Percentiles rank a stretch among this genome's conserved stretches.
phyloP scores from a whole-genome alignment of 1,140 invertebrate genomes.

The Rhopalosiphum padi region DNA sequence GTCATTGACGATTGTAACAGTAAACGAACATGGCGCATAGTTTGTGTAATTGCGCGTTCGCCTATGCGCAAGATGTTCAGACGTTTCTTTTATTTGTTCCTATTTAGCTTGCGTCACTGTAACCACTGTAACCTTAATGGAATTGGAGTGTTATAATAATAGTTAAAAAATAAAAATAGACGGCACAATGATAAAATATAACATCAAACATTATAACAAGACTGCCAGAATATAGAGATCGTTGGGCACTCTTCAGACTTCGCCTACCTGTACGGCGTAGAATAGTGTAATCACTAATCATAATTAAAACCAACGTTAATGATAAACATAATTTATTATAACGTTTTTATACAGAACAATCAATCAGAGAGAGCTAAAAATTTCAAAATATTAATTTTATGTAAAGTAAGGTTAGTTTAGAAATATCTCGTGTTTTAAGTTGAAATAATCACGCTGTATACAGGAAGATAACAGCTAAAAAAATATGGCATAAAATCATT shows the following conservation, averaged over 20 bases:
- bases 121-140: neutral
- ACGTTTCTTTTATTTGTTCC: neutral
- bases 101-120: neutral
- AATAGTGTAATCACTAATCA: neutral
- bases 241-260: neutral
- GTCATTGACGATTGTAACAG: neutral
- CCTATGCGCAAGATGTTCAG: neutral
- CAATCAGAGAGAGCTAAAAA: neutral
- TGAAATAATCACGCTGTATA: neutral
- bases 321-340: neutral
- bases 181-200: neutral
- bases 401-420: neutral
- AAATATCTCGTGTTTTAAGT: neutral
- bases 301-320: neutral
- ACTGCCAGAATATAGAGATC: neutral
- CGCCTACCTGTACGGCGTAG: neutral
- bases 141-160: neutral
- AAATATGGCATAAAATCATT: neutral
- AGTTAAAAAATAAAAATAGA: neutral
- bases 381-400: neutral
- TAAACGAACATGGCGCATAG: neutral
- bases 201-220: neutral
- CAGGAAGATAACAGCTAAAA: neutral
- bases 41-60: neutral
- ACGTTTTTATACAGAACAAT: neutral